phyloP scores from a whole-genome alignment of 2,888 invertebrate genomes.

The Philonicus albiceps region DNA sequence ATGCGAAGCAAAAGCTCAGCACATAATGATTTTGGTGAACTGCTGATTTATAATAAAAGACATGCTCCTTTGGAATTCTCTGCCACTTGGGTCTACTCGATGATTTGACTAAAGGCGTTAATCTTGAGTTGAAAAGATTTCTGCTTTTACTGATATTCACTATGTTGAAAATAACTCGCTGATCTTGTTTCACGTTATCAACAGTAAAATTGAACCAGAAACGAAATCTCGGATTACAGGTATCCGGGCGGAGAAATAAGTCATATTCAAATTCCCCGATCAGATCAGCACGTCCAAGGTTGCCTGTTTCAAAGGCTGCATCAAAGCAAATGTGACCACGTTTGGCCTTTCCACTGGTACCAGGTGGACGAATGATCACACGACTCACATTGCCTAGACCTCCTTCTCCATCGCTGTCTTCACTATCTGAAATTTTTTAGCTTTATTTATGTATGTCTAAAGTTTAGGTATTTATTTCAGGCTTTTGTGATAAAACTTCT shows the following conservation, averaged over 20 bases:
- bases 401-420: slow-evolving; percentile 92
- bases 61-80: slow-evolving; percentile 79
- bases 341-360: slow-evolving; percentile 94
- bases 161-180: slow-evolving; percentile 95
- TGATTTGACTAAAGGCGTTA: slow-evolving; percentile 94
- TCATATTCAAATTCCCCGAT: slow-evolving; percentile 96
- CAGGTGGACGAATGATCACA: slow-evolving; percentile 85
- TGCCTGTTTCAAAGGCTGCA: slow-evolving; percentile 96
- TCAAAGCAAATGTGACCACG: slow-evolving; percentile 96
- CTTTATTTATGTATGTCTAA: background rate
- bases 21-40: slow-evolving; percentile 91
- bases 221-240: slow-evolving; percentile 89
- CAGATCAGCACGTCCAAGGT: slow-evolving; percentile 93
- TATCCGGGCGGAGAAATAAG: slow-evolving; percentile 94
- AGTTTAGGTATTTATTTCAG: background rate
- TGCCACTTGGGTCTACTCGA: slow-evolving; percentile 92
- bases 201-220: slow-evolving; percentile 99
- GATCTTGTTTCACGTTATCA: slow-evolving; percentile 92
- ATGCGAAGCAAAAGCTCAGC: slow-evolving; percentile 91
- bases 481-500: background rate
- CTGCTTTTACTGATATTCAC: slow-evolving; percentile 94
- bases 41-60: slow-evolving; percentile 91
- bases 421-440: slow-evolving; percentile 74
- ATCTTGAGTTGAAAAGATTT: slow-evolving; percentile 85
- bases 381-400: slow-evolving; percentile 92